Conservation (phyloP, 2,888 invertebrate genomes). For the Sarcophaga carnaria region DNA sequence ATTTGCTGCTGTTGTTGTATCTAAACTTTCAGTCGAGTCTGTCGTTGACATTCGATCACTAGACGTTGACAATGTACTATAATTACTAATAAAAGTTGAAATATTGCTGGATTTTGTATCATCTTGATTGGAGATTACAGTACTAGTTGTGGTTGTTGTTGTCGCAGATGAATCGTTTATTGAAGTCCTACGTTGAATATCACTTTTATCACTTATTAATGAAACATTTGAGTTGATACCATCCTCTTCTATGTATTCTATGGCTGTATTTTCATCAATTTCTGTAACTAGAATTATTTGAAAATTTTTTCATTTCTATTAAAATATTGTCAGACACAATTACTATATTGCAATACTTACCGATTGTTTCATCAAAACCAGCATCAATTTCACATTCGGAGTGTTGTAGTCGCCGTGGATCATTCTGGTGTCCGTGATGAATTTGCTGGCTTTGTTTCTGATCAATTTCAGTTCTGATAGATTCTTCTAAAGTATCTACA, state of each 20-base stretch:
- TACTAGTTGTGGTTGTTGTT: constrained; percentile 3
- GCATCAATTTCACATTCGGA: constrained; percentile 69
- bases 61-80: constrained; percentile 9
- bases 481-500: constrained; percentile 23
- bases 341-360: constrained; percentile 49
- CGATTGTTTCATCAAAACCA: constrained; percentile 71
- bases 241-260: constrained; percentile 76
- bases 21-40: constrained; percentile 26
- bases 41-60: constrained; percentile 10
- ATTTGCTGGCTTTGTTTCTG: not conserved
- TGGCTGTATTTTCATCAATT: constrained; percentile 76
- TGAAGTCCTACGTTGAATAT: constrained; percentile 62
- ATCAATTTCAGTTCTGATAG: constrained; percentile 4
- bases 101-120: constrained; percentile 14
- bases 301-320: not conserved
- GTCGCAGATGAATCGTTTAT: constrained; percentile 7
- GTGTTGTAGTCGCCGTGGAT: constrained; percentile 11
- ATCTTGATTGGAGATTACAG: constrained; percentile 37
- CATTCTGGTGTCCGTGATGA: not conserved
- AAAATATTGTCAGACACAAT: not conserved
- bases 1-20: constrained; percentile 18
- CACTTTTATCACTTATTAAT: constrained; percentile 30
- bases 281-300: constrained; percentile 70
- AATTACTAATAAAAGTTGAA: constrained; percentile 8
- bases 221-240: constrained; percentile 33